Evolutionary conservation across 2,113 vertebrate species (phyloP), one percentile per base, ranked within the genome.

Genomic region (Aegithalos caudatus): DNA sequence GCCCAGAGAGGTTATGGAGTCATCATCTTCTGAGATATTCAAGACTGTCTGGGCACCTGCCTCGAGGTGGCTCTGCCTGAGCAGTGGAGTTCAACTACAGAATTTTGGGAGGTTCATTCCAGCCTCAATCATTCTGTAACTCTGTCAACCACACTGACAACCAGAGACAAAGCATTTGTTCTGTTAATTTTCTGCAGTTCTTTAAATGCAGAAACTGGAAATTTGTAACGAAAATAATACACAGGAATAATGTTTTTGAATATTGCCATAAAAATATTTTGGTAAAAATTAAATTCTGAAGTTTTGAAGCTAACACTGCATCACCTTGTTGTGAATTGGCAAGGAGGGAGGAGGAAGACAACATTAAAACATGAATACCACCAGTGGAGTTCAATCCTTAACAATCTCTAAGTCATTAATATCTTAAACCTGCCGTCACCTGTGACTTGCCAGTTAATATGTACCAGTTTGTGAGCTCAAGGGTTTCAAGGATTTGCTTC

Each of bases 21-120:
- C 38, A 50, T 7, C 10, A 10, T 44, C 10, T n/a, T 48, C 47
- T 9, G 19, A 64, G 31, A 42, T 12, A 35, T 16, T 58, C 11
- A n/a, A 38, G 38, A 47, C 17, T 6, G 2, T 8, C 20, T 38
- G 20, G 24, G 29, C 22, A 78, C 9, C 7, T 61, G 40, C 33
- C 47, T 90, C 21, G 3, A 29, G 25, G 19, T 37, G 6, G 16
- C 20, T 54, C 47, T 72, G 33, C 23, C 50, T 73, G 31, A 69
- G 38, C 11, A n/a, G 9, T 4, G n/a, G 27, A 24, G 4, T 10
- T 82, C 11, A 31, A 47, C 21, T 19, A 17, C 18, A n/a, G 13
- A 21, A 78, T 25, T 33, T 60, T 40, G 3, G 2, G n/a, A 53
- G 5, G 12, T 28, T 60, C 0, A 0, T 58, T 81, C 38, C 37